Conservation (phyloP, 2,888 invertebrate species). For the Physocephala rufipes region DNA sequence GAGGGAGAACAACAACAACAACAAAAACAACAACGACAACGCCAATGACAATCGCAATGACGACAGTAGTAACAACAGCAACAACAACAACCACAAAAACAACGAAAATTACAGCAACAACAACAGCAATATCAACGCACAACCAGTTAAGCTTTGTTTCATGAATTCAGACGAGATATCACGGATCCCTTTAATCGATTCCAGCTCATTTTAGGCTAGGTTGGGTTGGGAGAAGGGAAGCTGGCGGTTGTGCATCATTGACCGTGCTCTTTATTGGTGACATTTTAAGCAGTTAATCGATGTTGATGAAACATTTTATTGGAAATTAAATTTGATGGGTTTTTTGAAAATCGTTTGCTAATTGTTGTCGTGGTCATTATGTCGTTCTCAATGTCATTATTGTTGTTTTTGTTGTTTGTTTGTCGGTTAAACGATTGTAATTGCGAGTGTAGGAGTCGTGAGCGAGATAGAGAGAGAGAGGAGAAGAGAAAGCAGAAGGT, state of each 20-base stretch:
- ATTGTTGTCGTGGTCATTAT: constrained; percentile 16
- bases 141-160: constrained; percentile 25
- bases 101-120: constrained; percentile 6
- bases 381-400: not conserved
- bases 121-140: constrained; percentile 2
- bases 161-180: too few relatives aligned
- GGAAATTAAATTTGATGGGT: constrained; percentile 25
- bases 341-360: constrained; percentile 19
- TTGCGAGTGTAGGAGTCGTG: not conserved
- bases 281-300: constrained; percentile 21
- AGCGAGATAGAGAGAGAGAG: not conserved
- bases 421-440: not conserved
- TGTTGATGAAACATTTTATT: constrained; percentile 34
- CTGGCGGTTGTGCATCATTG: too few relatives aligned
- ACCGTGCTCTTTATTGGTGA: constrained; percentile 11
- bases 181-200: constrained; percentile 30
- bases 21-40: not conserved
- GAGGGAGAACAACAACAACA: not conserved
- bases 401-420: too few relatives aligned
- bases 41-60: not conserved
- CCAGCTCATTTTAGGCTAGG: not conserved
- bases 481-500: not conserved
- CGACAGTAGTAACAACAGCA: constrained; percentile 3
- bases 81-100: constrained; percentile 1
- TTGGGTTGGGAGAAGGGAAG: constrained; percentile 20